phyloP scores from a whole-genome alignment of 2,113 vertebrate genomes.

The Kryptolebias marmoratus region DNA sequence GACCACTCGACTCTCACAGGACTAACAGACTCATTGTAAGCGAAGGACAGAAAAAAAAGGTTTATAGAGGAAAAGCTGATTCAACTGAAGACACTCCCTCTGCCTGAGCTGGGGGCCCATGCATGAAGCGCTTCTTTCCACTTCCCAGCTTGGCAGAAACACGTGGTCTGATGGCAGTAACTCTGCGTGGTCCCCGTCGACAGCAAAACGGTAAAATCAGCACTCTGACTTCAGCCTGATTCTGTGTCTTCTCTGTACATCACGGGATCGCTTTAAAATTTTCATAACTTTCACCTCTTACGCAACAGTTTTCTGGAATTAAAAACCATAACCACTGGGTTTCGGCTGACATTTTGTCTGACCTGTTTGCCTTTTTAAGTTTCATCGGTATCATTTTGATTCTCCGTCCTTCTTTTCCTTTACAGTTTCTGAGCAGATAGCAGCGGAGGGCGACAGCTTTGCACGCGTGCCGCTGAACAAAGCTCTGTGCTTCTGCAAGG shows the following conservation, averaged over 20 bases:
- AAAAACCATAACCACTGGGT: neutral
- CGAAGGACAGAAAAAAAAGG: constrained; percentile 36
- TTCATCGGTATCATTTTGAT: neutral
- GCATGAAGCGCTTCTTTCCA: constrained; percentile 23
- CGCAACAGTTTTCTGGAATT: constrained; percentile 6
- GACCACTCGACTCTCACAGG: constrained; percentile 48
- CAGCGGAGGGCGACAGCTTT: neutral
- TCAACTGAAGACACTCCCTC: constrained; percentile 45
- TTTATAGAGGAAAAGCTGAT: constrained; percentile 50
- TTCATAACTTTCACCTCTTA: constrained; percentile 17
- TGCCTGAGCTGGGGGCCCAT: constrained; percentile 25
- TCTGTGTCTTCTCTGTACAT: constrained; percentile 8
- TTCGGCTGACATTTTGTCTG: neutral
- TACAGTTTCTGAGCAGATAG: neutral
- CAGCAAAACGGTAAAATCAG: constrained; percentile 47
- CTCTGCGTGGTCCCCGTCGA: constrained; percentile 19
- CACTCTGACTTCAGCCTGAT: constrained; percentile 42
- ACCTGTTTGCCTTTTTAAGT: neutral
- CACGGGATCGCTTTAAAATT: constrained; percentile 13
- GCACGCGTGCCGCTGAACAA: neutral
- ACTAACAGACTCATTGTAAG: constrained; percentile 38
- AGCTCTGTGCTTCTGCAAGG: neutral
- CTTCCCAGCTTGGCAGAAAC: constrained; percentile 36
- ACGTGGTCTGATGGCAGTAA: constrained; percentile 29
- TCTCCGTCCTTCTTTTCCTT: too few species aligned